Evolutionary conservation across 2,888 invertebrate genomes (phyloP).

Genomic region (Cheilosia scutellata): DNA sequence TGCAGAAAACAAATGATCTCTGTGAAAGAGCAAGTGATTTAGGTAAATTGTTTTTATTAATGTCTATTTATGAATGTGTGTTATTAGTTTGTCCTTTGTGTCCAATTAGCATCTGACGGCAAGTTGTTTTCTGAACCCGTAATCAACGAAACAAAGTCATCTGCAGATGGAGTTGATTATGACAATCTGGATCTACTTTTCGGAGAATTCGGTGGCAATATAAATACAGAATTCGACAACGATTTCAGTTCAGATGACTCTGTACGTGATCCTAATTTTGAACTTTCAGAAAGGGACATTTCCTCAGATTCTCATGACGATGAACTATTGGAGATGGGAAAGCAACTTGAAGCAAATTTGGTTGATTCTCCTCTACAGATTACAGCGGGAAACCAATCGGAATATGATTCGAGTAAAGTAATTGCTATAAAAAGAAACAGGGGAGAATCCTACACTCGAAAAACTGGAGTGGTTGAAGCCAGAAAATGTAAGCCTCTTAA

Average conservation of each 20-base stretch:
- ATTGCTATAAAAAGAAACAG: slow-evolving; percentile 34
- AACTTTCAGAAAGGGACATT: slow-evolving; percentile 19
- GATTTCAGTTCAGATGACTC: not conserved
- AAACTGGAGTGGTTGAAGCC: slow-evolving; percentile 37
- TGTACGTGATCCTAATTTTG: slow-evolving; percentile 32
- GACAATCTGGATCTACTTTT: slow-evolving; percentile 39
- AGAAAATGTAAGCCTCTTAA: slow-evolving; percentile 38
- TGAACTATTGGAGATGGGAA: slow-evolving; percentile 37
- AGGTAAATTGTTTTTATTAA: slow-evolving; percentile 29
- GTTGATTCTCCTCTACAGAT: slow-evolving; percentile 4
- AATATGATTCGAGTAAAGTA: slow-evolving; percentile 12
- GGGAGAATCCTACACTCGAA: slow-evolving; percentile 33
- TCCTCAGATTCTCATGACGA: slow-evolving; percentile 1
- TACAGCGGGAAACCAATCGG: not conserved
- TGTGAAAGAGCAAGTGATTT: slow-evolving; percentile 12
- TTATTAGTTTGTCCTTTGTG: slow-evolving; percentile 11
- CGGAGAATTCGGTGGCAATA: slow-evolving; percentile 16
- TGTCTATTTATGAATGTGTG: slow-evolving; percentile 4
- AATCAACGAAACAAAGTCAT: slow-evolving; percentile 37
- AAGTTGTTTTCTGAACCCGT: slow-evolving; percentile 28
- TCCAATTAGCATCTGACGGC: slow-evolving; percentile 2
- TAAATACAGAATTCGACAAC: slow-evolving; percentile 14
- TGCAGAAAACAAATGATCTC: slow-evolving; percentile 5
- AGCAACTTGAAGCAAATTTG: slow-evolving; percentile 41
- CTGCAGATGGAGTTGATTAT: slow-evolving; percentile 34